phyloP scores from a whole-genome alignment of 2,797 vertebrate species.

The Micropoecilia bifurca region DNA sequence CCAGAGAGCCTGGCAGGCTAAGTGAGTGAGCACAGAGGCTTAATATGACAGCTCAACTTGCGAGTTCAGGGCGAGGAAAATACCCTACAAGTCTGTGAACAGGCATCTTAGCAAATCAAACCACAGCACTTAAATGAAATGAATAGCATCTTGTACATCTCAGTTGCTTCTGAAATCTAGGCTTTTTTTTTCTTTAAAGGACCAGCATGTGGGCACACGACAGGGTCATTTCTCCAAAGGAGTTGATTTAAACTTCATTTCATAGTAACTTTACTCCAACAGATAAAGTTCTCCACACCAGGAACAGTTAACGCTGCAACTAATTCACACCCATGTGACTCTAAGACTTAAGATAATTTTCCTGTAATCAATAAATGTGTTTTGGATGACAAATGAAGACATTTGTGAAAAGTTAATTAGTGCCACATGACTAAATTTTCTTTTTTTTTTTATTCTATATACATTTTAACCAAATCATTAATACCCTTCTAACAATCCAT shows the following conservation, averaged over 20 bases:
- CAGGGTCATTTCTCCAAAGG: background rate
- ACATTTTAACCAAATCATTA: background rate
- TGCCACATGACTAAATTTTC: accelerated
- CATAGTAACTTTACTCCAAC: background rate
- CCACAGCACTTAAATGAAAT: conserved; percentile 31
- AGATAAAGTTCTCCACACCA: background rate
- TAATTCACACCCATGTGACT: background rate
- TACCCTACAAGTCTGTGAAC: conserved; percentile 48
- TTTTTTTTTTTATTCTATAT: background rate
- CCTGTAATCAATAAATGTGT: background rate
- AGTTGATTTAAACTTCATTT: background rate
- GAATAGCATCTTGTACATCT: conserved; percentile 28
- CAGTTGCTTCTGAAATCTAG: conserved; percentile 16
- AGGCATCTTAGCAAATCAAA: conserved; percentile 54
- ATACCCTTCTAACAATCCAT: background rate
- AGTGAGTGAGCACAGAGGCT: conserved; percentile 78
- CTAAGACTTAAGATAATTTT: background rate
- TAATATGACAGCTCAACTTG: conserved; percentile 78
- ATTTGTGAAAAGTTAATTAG: background rate
- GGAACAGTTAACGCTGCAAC: background rate
- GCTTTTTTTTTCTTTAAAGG: background rate
- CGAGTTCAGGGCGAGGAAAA: conserved; percentile 62
- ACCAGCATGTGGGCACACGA: background rate
- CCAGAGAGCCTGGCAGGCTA: conserved; percentile 73
- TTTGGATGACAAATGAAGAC: background rate